Conservation (phyloP, 2,888 invertebrate species). For the Protophormia terraenovae region DNA sequence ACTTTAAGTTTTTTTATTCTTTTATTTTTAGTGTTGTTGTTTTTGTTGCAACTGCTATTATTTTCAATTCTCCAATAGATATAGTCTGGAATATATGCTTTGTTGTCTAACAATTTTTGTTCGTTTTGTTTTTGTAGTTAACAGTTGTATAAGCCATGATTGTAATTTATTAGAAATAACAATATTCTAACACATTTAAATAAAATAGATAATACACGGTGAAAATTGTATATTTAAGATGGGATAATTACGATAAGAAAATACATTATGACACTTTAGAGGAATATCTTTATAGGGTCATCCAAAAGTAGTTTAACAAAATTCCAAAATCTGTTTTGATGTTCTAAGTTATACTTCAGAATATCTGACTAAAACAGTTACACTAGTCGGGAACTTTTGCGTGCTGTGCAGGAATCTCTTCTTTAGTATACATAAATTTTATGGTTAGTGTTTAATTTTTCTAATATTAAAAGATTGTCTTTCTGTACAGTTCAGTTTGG, state of each 20-base stretch:
- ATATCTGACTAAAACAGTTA: too few relatives aligned
- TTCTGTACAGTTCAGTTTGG: too few relatives aligned
- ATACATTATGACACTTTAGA: too few relatives aligned
- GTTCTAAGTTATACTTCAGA: too few relatives aligned
- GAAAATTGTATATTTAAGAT: not conserved
- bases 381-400: too few relatives aligned
- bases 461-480: too few relatives aligned
- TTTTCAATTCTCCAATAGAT: conserved; percentile 31
- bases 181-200: conserved; percentile 47
- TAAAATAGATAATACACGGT: conserved; percentile 45
- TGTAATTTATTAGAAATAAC: conserved; percentile 53
- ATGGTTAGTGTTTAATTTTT: too few relatives aligned
- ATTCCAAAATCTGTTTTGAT: too few relatives aligned
- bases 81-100: conserved; percentile 51
- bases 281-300: too few relatives aligned
- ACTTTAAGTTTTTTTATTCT: not conserved
- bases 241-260: not conserved
- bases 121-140: conserved; percentile 41
- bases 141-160: conserved; percentile 50
- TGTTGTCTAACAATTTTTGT: conserved; percentile 46
- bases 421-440: too few relatives aligned
- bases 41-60: not conserved
- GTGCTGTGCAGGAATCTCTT: too few relatives aligned
- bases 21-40: not conserved
- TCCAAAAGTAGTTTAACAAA: too few relatives aligned